Percentiles rank a stretch among this genome's conserved stretches.
Evolutionary conservation across 35 echinoderm and acorn worm species (phyloP).

Genomic region (Patiria miniata): DNA sequence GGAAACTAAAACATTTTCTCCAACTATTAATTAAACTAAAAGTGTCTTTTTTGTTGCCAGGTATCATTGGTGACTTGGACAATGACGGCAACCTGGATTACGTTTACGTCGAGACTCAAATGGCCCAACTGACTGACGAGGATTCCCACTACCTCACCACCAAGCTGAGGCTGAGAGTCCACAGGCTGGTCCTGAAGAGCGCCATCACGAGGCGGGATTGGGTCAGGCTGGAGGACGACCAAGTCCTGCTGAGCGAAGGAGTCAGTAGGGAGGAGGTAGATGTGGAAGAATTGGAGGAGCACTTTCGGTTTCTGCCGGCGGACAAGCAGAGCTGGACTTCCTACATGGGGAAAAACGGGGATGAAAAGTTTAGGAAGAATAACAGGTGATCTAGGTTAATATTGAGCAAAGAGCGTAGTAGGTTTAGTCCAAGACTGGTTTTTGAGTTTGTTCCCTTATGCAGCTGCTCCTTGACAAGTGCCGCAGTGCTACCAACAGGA

Average conservation of each 20-base stretch:
- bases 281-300: conserved; percentile 17
- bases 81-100: conserved; percentile 40
- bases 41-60: conserved; percentile 4
- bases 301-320: conserved; percentile 33
- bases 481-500: no score
- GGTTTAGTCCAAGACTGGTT: no score
- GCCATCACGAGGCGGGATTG: conserved; percentile 14
- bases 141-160: background rate
- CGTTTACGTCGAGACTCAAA: conserved; percentile 4
- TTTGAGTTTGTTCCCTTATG: no score
- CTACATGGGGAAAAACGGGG: conserved; percentile 43
- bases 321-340: conserved; percentile 43
- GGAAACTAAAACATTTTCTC: background rate
- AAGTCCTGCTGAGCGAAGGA: background rate
- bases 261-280: background rate
- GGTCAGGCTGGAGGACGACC: background rate
- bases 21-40: background rate
- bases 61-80: conserved; percentile 58
- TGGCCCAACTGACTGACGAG: background rate
- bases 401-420: no score
- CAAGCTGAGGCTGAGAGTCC: background rate
- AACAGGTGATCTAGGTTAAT: background rate
- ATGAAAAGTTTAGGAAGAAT: conserved; percentile 23
- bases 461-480: no score
- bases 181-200: conserved; percentile 1